phyloP scores from a whole-genome alignment of 2,888 invertebrate genomes.

The Yponomeuta evonymella region DNA sequence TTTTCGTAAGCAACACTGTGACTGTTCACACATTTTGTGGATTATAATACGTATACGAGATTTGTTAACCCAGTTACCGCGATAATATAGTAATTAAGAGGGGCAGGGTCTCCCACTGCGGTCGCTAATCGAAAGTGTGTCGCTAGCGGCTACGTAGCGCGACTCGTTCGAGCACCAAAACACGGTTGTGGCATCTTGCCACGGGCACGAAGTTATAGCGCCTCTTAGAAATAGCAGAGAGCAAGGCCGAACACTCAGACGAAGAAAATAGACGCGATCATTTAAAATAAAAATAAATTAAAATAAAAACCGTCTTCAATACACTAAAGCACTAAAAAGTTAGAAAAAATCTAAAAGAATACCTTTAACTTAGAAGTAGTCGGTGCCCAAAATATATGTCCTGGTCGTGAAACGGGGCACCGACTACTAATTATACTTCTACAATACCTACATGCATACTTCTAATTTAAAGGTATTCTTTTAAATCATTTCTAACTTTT shows the following conservation, averaged over 20 bases:
- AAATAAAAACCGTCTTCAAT: too few relatives aligned
- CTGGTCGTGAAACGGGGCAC: too few relatives aligned
- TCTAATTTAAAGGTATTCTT: too few relatives aligned
- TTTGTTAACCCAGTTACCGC: constrained; percentile 73
- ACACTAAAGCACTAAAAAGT: too few relatives aligned
- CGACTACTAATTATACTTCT: too few relatives aligned
- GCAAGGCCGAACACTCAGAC: constrained; percentile 56
- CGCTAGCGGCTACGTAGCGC: constrained; percentile 33
- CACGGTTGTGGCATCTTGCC: constrained; percentile 64
- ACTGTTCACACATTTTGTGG: constrained; percentile 61
- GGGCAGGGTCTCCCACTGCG: constrained; percentile 23
- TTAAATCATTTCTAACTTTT: too few relatives aligned
- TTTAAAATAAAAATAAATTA: background rate
- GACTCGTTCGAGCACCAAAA: constrained; percentile 39
- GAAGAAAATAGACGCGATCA: constrained; percentile 1
- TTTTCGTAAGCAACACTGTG: constrained; percentile 44
- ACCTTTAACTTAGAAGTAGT: too few relatives aligned
- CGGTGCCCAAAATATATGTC: too few relatives aligned
- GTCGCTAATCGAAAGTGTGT: constrained; percentile 51
- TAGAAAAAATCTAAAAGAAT: too few relatives aligned
- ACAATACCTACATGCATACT: too few relatives aligned
- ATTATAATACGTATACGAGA: constrained; percentile 39
- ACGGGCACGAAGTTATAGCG: constrained; percentile 24
- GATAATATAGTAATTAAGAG: constrained; percentile 60
- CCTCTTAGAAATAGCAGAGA: constrained; percentile 48